Evolutionary conservation across 2,888 invertebrate species (phyloP).

Genomic region (Apamea crenata): DNA sequence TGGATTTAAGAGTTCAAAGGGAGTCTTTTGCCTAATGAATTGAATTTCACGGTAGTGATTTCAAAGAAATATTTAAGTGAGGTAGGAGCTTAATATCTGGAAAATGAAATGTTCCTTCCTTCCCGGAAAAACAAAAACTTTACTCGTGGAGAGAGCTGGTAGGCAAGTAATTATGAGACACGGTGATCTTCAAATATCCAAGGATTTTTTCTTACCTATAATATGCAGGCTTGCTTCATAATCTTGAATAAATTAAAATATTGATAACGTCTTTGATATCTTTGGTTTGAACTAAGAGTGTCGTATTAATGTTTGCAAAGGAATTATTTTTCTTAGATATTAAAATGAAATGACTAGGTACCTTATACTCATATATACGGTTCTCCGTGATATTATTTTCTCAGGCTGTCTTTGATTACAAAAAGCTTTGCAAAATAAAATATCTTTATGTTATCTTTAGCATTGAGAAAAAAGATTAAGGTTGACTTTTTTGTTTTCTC

Average conservation of each 20-base stretch:
- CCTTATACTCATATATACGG: neutral
- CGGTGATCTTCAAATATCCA: neutral
- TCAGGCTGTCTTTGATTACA: neutral
- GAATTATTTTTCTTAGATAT: constrained; percentile 18
- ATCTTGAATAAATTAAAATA: constrained; percentile 43
- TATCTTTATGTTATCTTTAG: too few species aligned
- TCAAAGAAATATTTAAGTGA: neutral
- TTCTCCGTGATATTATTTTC: constrained; percentile 4
- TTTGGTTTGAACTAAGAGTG: constrained; percentile 7
- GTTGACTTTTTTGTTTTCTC: neutral
- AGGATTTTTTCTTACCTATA: neutral
- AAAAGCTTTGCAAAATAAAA: neutral
- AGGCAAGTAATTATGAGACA: neutral
- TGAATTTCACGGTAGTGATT: neutral
- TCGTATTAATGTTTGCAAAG: constrained; percentile 41
- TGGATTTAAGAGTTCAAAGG: neutral
- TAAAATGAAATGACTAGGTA: constrained; percentile 13
- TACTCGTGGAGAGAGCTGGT: neutral
- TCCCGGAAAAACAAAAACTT: neutral
- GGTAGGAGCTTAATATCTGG: neutral
- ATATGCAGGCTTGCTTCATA: constrained; percentile 17
- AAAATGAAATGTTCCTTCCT: neutral
- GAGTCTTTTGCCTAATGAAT: neutral
- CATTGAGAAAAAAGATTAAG: neutral
- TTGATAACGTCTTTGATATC: constrained; percentile 15